Conservation (phyloP, 1,140 invertebrate species). For the Thaumatotibia leucotreta region DNA sequence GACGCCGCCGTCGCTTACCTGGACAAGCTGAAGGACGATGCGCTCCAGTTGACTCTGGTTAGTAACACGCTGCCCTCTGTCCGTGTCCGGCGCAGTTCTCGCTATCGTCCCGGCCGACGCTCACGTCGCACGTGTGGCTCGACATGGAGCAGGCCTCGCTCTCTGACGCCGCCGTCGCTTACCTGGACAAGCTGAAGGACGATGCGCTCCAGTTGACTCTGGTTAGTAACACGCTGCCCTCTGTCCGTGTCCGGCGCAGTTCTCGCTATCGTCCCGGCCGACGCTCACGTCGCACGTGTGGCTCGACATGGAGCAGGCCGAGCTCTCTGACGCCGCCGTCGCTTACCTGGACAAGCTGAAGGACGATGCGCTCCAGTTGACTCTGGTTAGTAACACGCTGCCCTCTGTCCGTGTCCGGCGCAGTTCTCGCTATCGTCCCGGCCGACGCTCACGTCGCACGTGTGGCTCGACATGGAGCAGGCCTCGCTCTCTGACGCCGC, state of each 20-base stretch:
- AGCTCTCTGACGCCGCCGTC: slow-evolving; percentile 22
- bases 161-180: slow-evolving; percentile 23
- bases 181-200: slow-evolving; percentile 38
- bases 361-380: slow-evolving; percentile 28
- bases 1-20: slow-evolving; percentile 28
- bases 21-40: slow-evolving; percentile 30
- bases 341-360: slow-evolving; percentile 38
- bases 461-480: slow-evolving; percentile 14
- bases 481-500: slow-evolving; percentile 23
- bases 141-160: not conserved
- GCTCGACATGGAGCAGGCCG: not conserved
- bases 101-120: slow-evolving; percentile 17
- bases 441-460: slow-evolving; percentile 30
- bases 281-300: slow-evolving; percentile 29
- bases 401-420: slow-evolving; percentile 39
- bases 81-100: slow-evolving; percentile 35
- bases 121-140: slow-evolving; percentile 30
- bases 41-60: slow-evolving; percentile 39
- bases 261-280: slow-evolving; percentile 18
- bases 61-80: slow-evolving; percentile 27
- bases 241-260: slow-evolving; percentile 37
- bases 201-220: slow-evolving; percentile 29
- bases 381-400: slow-evolving; percentile 33
- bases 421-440: slow-evolving; percentile 15
- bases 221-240: slow-evolving; percentile 32